Base-by-base conservation (phyloP, 2,888 invertebrate genomes). In the Muschampia plurimacula region DNA sequence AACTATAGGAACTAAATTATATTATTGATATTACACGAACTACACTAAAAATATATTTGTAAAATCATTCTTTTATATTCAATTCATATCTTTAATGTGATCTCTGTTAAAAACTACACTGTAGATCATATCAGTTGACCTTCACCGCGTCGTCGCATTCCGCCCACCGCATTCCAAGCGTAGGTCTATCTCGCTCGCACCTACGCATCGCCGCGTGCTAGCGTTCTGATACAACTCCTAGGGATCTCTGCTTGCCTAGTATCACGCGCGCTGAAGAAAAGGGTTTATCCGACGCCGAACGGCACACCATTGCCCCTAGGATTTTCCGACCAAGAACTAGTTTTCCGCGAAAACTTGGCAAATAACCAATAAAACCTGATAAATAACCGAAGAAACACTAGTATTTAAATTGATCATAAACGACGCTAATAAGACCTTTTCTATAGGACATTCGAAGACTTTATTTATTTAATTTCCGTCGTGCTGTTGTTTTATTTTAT, bases 181-280 rank as follows among this genome's bases (percentile, higher is more conserved):
- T 89, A 87, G 83, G 82, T 74, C 75, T 71, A 72, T 92, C 90
- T 86, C 92, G 79, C 86, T 93, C 86, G 75, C 89, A 79, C 91
- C 75, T 77, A 76, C 75, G 63, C 80, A 80, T 79, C 83, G 79
- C 81, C 67, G 64, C 73, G 79, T 78, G 79, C 77, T 79, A 78
- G 81, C 81, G 84, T 77, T 84, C 77, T 78, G 80, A 78, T 78
- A 78, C 82, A 91, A 83, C 93, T 93, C 91, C 84, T 89, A 81
- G 77, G 72, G 63, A 76, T 80, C 84, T 82, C 91, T 93, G 91
- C 74, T 83, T 82, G 88, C 93, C 94, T 93, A 92, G 94, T 94
- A 93, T 91, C 92, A 89, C 92, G 93, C 93, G 93, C 93, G 94
- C 93, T 93, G 92, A 93, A 93, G 94, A 94, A 94, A 93, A 94